These are phyloP conservation scores for Eristalis tenax DNA, from an alignment of 2,888 invertebrate genomes.

Conservation along the genomic window DNA sequence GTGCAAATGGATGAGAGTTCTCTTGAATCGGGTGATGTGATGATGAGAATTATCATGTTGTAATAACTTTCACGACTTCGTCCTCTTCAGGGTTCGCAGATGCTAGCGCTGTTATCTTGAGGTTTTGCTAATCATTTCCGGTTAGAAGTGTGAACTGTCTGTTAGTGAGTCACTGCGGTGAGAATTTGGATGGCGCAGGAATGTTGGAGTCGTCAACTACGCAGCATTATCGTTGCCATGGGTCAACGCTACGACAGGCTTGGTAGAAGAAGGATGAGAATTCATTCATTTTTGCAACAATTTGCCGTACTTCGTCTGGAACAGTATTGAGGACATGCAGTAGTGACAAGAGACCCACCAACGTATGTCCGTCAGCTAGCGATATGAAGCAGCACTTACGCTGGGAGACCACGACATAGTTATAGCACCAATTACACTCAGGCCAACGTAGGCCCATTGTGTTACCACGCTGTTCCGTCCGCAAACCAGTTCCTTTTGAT, in stretches of 20 bases:
- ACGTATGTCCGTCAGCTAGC: no score
- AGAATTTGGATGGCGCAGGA: neutral
- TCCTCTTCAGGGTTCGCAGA: neutral
- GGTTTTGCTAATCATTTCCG: neutral
- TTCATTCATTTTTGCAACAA: no score
- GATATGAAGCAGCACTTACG: no score
- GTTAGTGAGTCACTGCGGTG: neutral
- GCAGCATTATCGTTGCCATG: neutral
- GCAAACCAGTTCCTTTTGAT: no score
- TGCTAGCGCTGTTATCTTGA: neutral
- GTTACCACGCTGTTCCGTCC: no score
- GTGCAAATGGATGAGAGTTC: neutral
- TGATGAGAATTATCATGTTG: conserved; percentile 1
- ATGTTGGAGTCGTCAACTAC: neutral
- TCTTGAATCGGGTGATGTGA: neutral
- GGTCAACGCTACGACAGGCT: neutral
- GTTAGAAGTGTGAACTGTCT: neutral
- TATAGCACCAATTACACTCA: no score
- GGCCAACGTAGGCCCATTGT: no score
- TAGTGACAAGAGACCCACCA: no score
- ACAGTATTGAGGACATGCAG: no score
- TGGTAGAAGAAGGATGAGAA: no score
- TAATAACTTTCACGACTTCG: conserved; percentile 21
- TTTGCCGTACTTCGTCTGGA: no score
- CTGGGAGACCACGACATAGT: no score